Percentiles rank a stretch among this genome's conserved stretches.
Conservation (phyloP, 2,113 vertebrate species). For the Ophiodon elongatus region DNA sequence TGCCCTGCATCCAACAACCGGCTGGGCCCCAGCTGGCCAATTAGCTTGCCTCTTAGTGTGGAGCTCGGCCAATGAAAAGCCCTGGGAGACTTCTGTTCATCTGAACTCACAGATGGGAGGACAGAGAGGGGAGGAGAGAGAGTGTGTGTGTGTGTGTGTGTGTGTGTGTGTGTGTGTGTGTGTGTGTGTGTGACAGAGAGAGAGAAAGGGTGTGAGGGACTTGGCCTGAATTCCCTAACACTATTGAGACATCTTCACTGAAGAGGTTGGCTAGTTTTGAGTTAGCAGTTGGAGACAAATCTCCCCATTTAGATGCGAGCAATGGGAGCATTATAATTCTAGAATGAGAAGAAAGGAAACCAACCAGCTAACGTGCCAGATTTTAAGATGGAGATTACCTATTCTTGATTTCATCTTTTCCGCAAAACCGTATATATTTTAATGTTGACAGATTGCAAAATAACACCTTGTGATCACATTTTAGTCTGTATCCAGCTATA, state of each 20-base stretch:
- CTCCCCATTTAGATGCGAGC: constrained; percentile 54
- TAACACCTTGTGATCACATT: background rate
- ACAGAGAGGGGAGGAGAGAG: constrained; percentile 54
- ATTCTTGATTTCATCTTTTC: background rate
- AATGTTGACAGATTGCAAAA: background rate
- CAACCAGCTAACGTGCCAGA: background rate
- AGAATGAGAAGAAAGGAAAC: constrained; percentile 15
- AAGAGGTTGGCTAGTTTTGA: constrained; percentile 71
- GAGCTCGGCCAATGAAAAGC: constrained; percentile 78
- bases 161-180: constrained; percentile 41
- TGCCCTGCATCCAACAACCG: constrained; percentile 73
- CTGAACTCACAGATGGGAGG: constrained; percentile 83
- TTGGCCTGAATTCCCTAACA: constrained; percentile 72
- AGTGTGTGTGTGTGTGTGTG: constrained; percentile 19
- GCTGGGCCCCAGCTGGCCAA: constrained; percentile 84
- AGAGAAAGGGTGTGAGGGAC: constrained; percentile 42
- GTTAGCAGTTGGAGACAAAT: constrained; percentile 68
- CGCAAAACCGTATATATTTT: background rate
- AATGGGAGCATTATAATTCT: constrained; percentile 23
- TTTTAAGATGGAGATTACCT: background rate
- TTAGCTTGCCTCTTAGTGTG: constrained; percentile 80
- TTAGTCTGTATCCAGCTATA: background rate
- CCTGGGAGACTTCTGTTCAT: constrained; percentile 78
- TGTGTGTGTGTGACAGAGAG: background rate
- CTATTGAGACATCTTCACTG: constrained; percentile 77